Conservation (phyloP, 2,888 invertebrate genomes). For the Plemyria rubiginata region DNA sequence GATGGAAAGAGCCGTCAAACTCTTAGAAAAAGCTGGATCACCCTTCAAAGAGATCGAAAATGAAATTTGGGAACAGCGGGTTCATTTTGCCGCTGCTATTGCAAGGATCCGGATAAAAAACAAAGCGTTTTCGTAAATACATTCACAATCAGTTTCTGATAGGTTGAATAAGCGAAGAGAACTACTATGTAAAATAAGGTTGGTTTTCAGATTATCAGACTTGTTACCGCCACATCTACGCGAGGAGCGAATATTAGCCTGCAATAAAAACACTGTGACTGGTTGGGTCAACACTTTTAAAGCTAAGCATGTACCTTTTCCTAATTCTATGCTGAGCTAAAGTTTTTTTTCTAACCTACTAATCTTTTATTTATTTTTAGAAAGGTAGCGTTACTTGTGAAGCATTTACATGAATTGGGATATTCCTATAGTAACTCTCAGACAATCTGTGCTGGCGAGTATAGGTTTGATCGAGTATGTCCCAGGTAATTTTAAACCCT, state of each 20-base stretch:
- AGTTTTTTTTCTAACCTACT: not conserved
- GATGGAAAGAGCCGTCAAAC: conserved; percentile 56
- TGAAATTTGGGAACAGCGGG: conserved; percentile 86
- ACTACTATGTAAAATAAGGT: not conserved
- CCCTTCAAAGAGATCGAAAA: conserved; percentile 84
- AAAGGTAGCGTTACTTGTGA: conserved; percentile 76
- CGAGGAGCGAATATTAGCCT: conserved; percentile 87
- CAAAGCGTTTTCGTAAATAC: conserved; percentile 86
- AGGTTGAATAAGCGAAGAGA: not conserved
- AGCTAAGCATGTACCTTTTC: conserved; percentile 80
- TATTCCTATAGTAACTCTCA: conserved; percentile 74
- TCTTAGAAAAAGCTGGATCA: conserved; percentile 61
- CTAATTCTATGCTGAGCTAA: not conserved
- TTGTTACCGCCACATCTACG: conserved; percentile 89
- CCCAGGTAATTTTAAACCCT: conserved; percentile 68
- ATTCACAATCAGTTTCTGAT: not conserved
- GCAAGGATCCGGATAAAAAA: conserved; percentile 90
- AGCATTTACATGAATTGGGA: conserved; percentile 71
- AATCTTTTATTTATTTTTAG: conserved; percentile 49
- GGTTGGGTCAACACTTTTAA: conserved; percentile 93
- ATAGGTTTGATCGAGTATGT: conserved; percentile 85
- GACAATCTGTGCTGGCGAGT: conserved; percentile 75
- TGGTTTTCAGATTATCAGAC: conserved; percentile 81
- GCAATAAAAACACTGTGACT: conserved; percentile 85
- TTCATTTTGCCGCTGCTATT: conserved; percentile 90